Conservation (phyloP, 1,140 invertebrate genomes). For the Caerostris extrusa region DNA sequence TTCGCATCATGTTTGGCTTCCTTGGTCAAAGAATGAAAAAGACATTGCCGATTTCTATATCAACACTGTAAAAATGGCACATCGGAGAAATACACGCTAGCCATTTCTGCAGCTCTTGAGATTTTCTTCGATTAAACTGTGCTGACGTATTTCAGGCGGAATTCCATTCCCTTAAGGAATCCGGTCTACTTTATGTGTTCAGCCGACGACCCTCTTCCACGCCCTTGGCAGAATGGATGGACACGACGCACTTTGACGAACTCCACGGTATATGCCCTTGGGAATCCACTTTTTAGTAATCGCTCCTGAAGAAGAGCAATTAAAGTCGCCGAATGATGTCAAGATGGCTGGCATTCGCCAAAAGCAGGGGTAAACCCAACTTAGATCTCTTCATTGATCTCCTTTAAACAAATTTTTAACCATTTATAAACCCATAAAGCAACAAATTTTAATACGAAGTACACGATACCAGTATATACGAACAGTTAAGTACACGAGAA, state of each 20-base stretch:
- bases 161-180: constrained; percentile 38
- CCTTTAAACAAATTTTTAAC: too few species aligned
- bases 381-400: too few species aligned
- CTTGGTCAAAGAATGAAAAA: constrained; percentile 24
- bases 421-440: too few species aligned
- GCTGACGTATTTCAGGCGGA: neutral
- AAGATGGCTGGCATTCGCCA: constrained; percentile 82
- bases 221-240: constrained; percentile 83
- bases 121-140: constrained; percentile 32
- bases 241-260: constrained; percentile 84
- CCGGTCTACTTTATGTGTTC: constrained; percentile 64
- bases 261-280: constrained; percentile 84
- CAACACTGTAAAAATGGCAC: neutral
- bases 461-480: too few species aligned
- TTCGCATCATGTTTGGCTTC: neutral
- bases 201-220: neutral
- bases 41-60: constrained; percentile 46
- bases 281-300: constrained; percentile 81
- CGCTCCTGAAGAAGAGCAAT: constrained; percentile 80
- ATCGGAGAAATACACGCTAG: constrained; percentile 1
- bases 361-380: constrained; percentile 79
- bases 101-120: neutral
- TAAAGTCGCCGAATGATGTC: constrained; percentile 82
- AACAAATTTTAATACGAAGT: too few species aligned
- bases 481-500: too few species aligned